Conservation (phyloP, 2,797 vertebrate genomes). For the Geotrypetes seraphini region DNA sequence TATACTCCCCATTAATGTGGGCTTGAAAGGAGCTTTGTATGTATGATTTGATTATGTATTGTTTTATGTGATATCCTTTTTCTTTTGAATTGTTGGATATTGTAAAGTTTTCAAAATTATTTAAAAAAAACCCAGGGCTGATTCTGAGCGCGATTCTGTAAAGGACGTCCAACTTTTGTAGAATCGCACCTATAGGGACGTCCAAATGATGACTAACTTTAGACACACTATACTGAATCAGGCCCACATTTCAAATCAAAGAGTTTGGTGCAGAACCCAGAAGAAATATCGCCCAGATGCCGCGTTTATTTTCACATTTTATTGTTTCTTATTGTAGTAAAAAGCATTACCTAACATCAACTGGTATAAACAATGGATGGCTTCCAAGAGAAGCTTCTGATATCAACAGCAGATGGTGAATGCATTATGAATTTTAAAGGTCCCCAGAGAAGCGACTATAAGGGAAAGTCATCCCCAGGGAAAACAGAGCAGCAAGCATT, state of each 20-base stretch:
- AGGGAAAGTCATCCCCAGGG: not conserved
- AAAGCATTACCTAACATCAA: slow-evolving; percentile 43
- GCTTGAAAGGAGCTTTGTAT: no score
- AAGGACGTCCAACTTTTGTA: no score
- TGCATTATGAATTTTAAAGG: slow-evolving; percentile 27
- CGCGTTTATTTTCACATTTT: slow-evolving; percentile 33
- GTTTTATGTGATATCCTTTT: no score
- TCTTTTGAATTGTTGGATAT: no score
- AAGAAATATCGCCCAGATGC: slow-evolving; percentile 36
- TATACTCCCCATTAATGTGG: no score
- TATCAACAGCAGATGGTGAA: slow-evolving; percentile 25
- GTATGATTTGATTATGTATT: no score
- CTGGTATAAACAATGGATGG: slow-evolving; percentile 34
- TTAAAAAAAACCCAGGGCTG: no score
- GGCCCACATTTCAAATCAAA: slow-evolving; percentile 34
- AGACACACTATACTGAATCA: no score
- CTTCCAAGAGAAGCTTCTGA: slow-evolving; percentile 28
- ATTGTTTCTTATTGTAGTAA: slow-evolving; percentile 32
- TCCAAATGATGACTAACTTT: no score
- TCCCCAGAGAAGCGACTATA: slow-evolving; percentile 13
- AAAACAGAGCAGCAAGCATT: slow-evolving; percentile 1
- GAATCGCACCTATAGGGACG: no score
- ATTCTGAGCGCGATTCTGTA: no score
- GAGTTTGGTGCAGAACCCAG: slow-evolving; percentile 16
- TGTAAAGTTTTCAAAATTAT: no score